Percentiles rank a stretch among this genome's conserved stretches.
Evolutionary conservation across 2,888 invertebrate species (phyloP).

Genomic region (Troilus luridus): DNA sequence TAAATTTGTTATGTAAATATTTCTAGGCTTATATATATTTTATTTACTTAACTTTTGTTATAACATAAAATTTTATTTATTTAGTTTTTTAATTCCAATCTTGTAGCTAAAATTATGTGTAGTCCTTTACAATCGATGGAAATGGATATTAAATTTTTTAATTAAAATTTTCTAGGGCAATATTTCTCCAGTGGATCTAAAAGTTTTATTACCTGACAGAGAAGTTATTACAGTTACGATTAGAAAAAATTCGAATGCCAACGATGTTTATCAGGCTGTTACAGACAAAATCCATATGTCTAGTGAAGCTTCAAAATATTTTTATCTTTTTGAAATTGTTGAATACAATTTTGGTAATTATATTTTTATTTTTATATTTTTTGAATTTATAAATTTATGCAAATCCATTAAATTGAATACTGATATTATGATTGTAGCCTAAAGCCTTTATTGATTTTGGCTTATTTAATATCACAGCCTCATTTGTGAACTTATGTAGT

Average conservation of each 20-base stretch:
- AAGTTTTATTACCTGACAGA: constrained; percentile 90
- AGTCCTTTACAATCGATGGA: no score
- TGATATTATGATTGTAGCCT: no score
- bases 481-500: no score
- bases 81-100: not conserved
- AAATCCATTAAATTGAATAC: no score
- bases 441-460: no score
- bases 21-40: no score
- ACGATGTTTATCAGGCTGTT: constrained; percentile 90
- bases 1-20: no score
- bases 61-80: no score
- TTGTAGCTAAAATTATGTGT: not conserved
- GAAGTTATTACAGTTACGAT: constrained; percentile 91
- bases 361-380: not conserved
- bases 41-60: no score
- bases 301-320: constrained; percentile 87
- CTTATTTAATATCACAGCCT: no score
- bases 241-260: constrained; percentile 89
- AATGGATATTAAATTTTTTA: no score
- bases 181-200: constrained; percentile 74
- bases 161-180: constrained; percentile 68
- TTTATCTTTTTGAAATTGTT: constrained; percentile 96
- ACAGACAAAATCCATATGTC: constrained; percentile 87
- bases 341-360: constrained; percentile 94
- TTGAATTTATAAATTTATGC: no score